Evolutionary conservation across 2,888 invertebrate species (phyloP), one percentile per base, ranked within the genome.

Genomic region (Alloplasta piceator): DNA sequence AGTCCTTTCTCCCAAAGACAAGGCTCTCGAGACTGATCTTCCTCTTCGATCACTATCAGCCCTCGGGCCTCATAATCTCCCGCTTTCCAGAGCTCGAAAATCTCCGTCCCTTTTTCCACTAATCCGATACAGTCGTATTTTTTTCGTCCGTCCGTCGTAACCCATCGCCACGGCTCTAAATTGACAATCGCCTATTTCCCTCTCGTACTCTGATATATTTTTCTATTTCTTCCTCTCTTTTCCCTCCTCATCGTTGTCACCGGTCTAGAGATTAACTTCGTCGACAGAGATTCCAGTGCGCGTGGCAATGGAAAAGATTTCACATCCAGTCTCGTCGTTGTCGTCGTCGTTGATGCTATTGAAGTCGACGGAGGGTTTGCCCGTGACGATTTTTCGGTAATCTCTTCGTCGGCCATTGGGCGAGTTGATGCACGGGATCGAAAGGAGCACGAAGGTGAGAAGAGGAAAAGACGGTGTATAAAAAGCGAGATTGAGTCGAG

Each of bases 361-460:
- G 38, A 16, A 55, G 9, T 14, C n/a, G 14, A 55, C 3, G 3
- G 43, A 46, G 48, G 52, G 64, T 14, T 58, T 26, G 64, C 41
- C 26, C 26, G 16, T 58, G 58, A 55, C 83, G 87, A 85, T 84
- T 85, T 85, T 82, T 84, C 84, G 75, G 82, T 84, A 86, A 89
- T 88, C 88, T 85, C 83, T 81, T 10, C 41, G 36, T 56, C 14
- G 73, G 6, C 48, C 38, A 43, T n/a, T 7, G 6, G 1, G 6
- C 16, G 36, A 67, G 16, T n/a, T 60, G 12, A 48, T 63, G 38
- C 56, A 46, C 16, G 10, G 43, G 58, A 12, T 16, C 43, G 26
- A 56, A n/a, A 39, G n/a, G 36, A 6, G 26, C 16, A 41, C 5
- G 43, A 38, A 48, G 26, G 3, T 12, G 46, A 12, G 26, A n/a